Base-by-base conservation (phyloP, 2,797 vertebrate genomes). In the Sternotherus odoratus region DNA sequence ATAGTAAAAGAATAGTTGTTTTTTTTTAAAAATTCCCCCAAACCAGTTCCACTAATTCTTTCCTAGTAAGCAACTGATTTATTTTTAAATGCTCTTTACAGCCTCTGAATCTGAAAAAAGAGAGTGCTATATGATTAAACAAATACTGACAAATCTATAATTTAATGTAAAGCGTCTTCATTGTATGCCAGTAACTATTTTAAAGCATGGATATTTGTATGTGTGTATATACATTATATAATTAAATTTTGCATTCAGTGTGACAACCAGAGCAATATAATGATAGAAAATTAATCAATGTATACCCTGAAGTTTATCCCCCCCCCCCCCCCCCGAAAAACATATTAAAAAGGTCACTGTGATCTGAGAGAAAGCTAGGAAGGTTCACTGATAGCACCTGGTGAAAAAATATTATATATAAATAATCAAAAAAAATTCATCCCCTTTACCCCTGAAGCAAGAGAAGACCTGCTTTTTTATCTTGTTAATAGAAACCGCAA, bases 401-500 rank as follows among this genome's bases (percentile, higher is more conserved):
- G 98, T 98, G 97, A 98, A 99, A 97, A 99, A 99, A 98, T 98
- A 98, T 97, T 98, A 99, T 98, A 99, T 99, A 99, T 99, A 99
- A 99, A 99, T 99, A 99, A 99, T 99, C 97, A 99, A 99, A 98
- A 98, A 98, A 98, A 96, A 98, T 98, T 99, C 99, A 99, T 99
- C 99, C 98, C 98, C 98, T 98, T 98, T 99, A 98, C 98, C 99
- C 99, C 99, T 97, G 98, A 98, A 99, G 99, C 99, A 99, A 99
- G 99, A 98, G 99, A 98, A 99, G 99, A 99, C 98, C 98, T 98
- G 98, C 98, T 98, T 99, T 99, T 99, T 99, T 99, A 99, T 99
- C 99, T 99, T 99, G 99, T 99, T 99, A 99, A 99, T 99, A 99
- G 99, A 99, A 99, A 99, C 99, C 97, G 96, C 99, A 99, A 98